Conservation (phyloP, 2,888 invertebrate species). For the Girardia tigrina region DNA sequence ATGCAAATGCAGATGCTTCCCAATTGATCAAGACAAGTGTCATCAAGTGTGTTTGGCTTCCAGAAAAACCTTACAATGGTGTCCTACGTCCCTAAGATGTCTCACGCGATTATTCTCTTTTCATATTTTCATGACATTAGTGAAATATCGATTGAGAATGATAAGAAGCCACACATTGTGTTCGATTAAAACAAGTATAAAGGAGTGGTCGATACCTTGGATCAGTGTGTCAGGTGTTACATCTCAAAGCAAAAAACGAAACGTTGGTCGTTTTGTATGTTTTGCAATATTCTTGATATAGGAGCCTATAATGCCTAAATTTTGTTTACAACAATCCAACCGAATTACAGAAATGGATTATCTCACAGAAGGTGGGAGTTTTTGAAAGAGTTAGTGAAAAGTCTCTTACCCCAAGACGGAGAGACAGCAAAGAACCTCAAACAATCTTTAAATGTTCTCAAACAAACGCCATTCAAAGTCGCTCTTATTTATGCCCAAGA, state of each 20-base stretch:
- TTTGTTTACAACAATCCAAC: constrained; percentile 27
- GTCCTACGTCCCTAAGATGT: constrained; percentile 30
- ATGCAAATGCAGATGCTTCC: constrained; percentile 23
- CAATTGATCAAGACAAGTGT: not conserved
- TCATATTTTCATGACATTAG: too few relatives aligned
- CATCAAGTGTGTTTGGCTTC: constrained; percentile 26
- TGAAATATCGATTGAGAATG: too few relatives aligned
- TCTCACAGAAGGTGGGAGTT: constrained; percentile 25
- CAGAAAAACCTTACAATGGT: constrained; percentile 29
- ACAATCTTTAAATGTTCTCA: too few relatives aligned
- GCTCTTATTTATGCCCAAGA: too few relatives aligned
- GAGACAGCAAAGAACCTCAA: too few relatives aligned
- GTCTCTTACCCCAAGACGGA: too few relatives aligned
- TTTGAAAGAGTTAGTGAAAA: too few relatives aligned
- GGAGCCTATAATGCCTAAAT: constrained; percentile 25
- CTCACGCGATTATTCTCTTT: too few relatives aligned
- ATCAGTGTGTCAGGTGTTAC: constrained; percentile 27
- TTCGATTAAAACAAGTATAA: constrained; percentile 32
- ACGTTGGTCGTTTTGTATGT: constrained; percentile 24
- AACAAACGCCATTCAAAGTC: too few relatives aligned
- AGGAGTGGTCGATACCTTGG: constrained; percentile 28
- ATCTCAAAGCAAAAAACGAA: constrained; percentile 17
- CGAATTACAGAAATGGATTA: constrained; percentile 1
- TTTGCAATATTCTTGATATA: constrained; percentile 31
- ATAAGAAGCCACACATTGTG: constrained; percentile 29